A percentile compares a stretch with the other conserved stretches of the same genome.
Conservation (phyloP, 2,113 vertebrate species). For the Poecilia latipinna region DNA sequence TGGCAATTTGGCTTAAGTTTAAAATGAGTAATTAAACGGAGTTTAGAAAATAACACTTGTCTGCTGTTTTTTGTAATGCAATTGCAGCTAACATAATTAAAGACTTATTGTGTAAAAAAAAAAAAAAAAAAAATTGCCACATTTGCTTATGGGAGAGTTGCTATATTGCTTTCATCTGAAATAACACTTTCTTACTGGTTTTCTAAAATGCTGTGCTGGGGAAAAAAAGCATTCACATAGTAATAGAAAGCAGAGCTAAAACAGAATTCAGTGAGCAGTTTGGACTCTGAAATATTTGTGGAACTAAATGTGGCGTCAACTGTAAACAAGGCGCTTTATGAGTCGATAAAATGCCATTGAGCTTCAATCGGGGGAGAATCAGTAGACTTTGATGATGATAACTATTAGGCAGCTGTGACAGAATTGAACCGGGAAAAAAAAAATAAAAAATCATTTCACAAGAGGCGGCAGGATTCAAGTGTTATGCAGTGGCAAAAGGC, state of each 20-base stretch:
- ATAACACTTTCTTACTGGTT: too few species aligned
- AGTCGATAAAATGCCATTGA: slow-evolving; percentile 27
- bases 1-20: too few species aligned
- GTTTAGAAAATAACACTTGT: too few species aligned
- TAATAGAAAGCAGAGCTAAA: neutral
- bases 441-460: neutral
- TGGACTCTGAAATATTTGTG: slow-evolving; percentile 12
- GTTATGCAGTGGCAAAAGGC: neutral
- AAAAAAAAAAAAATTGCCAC: too few species aligned
- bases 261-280: neutral
- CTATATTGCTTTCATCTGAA: too few species aligned
- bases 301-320: slow-evolving; percentile 26
- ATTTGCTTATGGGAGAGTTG: too few species aligned
- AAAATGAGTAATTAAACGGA: too few species aligned
- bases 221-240: slow-evolving; percentile 8
- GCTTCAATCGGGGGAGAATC: slow-evolving; percentile 2
- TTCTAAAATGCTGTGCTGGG: neutral
- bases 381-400: slow-evolving; percentile 19
- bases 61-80: too few species aligned
- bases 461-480: slow-evolving; percentile 9
- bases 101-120: too few species aligned
- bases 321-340: slow-evolving; percentile 29
- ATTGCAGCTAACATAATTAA: too few species aligned
- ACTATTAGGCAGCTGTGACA: slow-evolving; percentile 41
- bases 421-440: neutral